Percentiles rank a stretch among this genome's conserved stretches.
These are phyloP conservation scores for Boleophthalmus pectinirostris DNA, from an alignment of 2,113 vertebrate genomes.

Conservation along the genomic window DNA sequence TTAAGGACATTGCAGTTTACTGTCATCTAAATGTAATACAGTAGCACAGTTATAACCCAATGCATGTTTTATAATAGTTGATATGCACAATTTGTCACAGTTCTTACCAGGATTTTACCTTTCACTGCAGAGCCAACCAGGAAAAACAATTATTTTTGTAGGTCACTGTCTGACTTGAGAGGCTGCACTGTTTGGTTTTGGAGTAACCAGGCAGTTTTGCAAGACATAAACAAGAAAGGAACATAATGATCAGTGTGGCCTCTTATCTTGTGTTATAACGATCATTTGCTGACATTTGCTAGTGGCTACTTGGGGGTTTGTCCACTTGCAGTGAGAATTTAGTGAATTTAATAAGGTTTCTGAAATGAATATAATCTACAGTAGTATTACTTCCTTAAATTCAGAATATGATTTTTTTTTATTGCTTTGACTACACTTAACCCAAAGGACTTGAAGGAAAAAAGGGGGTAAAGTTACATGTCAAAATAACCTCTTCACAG, in stretches of 20 bases:
- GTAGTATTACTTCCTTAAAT: too few species aligned
- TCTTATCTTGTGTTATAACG: not conserved
- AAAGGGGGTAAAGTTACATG: too few species aligned
- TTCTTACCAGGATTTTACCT: not conserved
- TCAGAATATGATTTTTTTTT: too few species aligned
- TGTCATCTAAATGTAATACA: conserved; percentile 4
- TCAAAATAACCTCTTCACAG: too few species aligned
- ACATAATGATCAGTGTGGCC: not conserved
- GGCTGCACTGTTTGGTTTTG: not conserved
- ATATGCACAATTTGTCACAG: not conserved
- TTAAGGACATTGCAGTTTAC: conserved; percentile 20
- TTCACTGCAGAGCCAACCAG: not conserved
- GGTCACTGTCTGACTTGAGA: not conserved
- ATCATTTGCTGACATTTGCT: not conserved
- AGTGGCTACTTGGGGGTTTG: not conserved
- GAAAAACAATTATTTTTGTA: not conserved
- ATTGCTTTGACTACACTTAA: too few species aligned
- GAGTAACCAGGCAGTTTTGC: not conserved
- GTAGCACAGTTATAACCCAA: conserved; percentile 11
- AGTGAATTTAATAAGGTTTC: not conserved
- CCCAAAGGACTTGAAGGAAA: too few species aligned
- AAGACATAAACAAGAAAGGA: not conserved
- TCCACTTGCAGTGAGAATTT: not conserved
- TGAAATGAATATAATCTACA: too few species aligned
- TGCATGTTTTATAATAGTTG: too few species aligned